Evolutionary conservation across 2,113 vertebrate genomes (phyloP).

Genomic region (Zapus hudsonius): DNA sequence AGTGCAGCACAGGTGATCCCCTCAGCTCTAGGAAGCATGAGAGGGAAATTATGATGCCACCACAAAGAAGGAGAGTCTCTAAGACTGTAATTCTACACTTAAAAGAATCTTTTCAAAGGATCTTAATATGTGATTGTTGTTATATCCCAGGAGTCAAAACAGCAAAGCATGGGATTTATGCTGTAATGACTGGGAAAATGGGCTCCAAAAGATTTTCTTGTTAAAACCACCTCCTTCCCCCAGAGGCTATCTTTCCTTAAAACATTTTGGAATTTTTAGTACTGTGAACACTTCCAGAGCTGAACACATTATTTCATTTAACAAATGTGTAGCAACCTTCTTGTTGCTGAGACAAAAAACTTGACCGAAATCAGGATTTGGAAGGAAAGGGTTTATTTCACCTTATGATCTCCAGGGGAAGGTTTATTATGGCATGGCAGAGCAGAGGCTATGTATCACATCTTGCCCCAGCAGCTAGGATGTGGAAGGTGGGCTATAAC

Average conservation of each 20-base stretch:
- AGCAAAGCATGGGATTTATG: neutral
- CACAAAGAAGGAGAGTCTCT: neutral
- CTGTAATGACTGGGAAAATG: constrained; percentile 22
- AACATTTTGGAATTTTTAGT: neutral
- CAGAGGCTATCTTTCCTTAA: constrained; percentile 3
- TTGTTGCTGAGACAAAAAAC: too few relatives aligned
- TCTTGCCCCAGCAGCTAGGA: too few relatives aligned
- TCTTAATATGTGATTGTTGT: neutral
- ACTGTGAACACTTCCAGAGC: neutral
- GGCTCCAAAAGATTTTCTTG: neutral
- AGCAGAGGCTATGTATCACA: too few relatives aligned
- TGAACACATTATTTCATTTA: constrained; percentile 11
- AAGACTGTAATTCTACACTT: neutral
- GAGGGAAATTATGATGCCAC: neutral
- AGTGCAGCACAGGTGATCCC: neutral
- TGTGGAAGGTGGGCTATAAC: too few relatives aligned
- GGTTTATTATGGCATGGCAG: too few relatives aligned
- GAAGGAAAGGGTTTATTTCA: too few relatives aligned
- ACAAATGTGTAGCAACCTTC: too few relatives aligned
- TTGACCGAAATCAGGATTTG: too few relatives aligned
- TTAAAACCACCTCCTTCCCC: neutral
- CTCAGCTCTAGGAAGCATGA: neutral
- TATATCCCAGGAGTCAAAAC: neutral
- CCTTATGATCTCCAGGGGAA: too few relatives aligned
- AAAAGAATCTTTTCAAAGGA: neutral